phyloP scores from a whole-genome alignment of 2,888 invertebrate genomes.

The Reticulitermes lucifugus region DNA sequence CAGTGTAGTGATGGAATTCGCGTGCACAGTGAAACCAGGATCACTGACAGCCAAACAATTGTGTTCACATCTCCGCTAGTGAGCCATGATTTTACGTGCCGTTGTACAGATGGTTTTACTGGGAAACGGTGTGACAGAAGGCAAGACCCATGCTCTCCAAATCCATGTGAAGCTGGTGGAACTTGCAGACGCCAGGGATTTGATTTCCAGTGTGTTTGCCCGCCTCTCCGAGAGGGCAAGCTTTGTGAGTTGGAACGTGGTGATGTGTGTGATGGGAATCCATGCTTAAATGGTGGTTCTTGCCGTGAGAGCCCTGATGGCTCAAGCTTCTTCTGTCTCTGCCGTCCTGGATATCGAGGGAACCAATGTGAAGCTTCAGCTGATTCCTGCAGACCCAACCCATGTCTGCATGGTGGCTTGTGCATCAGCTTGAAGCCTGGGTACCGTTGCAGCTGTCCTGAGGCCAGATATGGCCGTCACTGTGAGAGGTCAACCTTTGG shows the following conservation, averaged over 20 bases:
- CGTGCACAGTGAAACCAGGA: conserved; percentile 77
- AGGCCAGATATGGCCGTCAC: conserved; percentile 87
- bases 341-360: conserved; percentile 91
- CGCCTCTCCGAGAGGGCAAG: conserved; percentile 82
- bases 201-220: conserved; percentile 87
- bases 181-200: conserved; percentile 86
- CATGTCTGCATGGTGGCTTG: conserved; percentile 90
- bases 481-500: conserved; percentile 93
- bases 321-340: conserved; percentile 91
- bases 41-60: conserved; percentile 83
- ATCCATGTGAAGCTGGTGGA: conserved; percentile 87
- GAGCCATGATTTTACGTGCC: conserved; percentile 81
- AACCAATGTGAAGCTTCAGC: conserved; percentile 90
- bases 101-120: conserved; percentile 86
- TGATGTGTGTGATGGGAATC: conserved; percentile 86
- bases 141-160: conserved; percentile 91
- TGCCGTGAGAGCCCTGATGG: conserved; percentile 90
- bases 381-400: conserved; percentile 92
- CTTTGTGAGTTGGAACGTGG: conserved; percentile 86
- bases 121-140: conserved; percentile 85
- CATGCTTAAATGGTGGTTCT: conserved; percentile 92
- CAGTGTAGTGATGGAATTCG: conserved; percentile 78
- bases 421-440: conserved; percentile 91
- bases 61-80: conserved; percentile 87
- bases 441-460: conserved; percentile 84